phyloP scores from a whole-genome alignment of 2,797 vertebrate genomes.

The Melanotaenia pygmaea region DNA sequence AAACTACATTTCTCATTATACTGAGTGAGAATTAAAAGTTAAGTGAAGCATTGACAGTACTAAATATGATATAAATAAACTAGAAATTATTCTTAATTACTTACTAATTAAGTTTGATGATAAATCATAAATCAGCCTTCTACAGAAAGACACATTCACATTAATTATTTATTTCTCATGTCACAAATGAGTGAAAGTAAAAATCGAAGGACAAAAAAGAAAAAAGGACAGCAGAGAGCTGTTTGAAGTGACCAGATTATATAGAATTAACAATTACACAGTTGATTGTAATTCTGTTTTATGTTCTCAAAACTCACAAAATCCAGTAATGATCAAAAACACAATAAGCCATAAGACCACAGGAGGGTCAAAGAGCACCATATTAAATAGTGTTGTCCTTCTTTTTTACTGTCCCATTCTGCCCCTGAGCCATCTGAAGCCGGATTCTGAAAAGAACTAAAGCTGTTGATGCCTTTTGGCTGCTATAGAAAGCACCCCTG shows the following conservation, averaged over 20 bases:
- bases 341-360: background rate
- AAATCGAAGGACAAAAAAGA: background rate
- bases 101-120: background rate
- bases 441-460: slow-evolving; percentile 22
- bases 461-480: slow-evolving; percentile 58
- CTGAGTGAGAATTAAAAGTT: background rate
- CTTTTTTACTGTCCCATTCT: background rate
- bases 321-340: background rate
- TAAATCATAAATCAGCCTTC: background rate
- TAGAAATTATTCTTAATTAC: background rate
- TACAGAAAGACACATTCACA: background rate
- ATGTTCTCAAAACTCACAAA: background rate
- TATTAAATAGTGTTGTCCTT: background rate
- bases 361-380: background rate
- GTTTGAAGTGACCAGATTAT: background rate
- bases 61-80: background rate
- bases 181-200: background rate
- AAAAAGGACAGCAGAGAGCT: background rate
- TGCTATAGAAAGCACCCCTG: slow-evolving; percentile 39
- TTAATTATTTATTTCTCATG: background rate
- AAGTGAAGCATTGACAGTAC: background rate
- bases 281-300: background rate
- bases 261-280: background rate
- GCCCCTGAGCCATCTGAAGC: slow-evolving; percentile 18
- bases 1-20: background rate